Base-by-base conservation (phyloP, 2,888 invertebrate genomes). In the Hyppa rectilinea region DNA sequence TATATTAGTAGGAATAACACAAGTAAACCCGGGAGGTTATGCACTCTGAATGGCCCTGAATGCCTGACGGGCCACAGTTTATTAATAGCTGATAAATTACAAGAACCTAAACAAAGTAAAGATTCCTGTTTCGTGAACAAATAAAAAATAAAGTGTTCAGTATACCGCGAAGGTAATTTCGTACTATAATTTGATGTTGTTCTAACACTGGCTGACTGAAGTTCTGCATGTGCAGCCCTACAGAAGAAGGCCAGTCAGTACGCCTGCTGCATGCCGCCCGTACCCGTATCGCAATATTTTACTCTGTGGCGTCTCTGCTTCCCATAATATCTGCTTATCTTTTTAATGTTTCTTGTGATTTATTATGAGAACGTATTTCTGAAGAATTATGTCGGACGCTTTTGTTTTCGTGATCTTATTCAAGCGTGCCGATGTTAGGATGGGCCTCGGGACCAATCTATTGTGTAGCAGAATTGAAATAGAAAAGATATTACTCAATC, bases 301-400 rank as follows among this genome's bases (percentile, higher is more conserved):
- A 61, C 53, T 43, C 50, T 31, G 67, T 29, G 68, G 52, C 55
- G 49, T 38, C 26, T 45, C 31, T 29, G 26, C n/a, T 26, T 43
- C 40, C 34, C 12, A 43, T 71, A 55, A 43, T 50, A 40, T 73
- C 63, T 71, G 40, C 64, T 75, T 66, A 69, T 68, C 61, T 72
- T 53, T 72, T 61, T 47, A 83, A 71, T 80, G 73, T 80, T 66
- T 45, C 14, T 17, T 55, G 64, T 78, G 61, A 75, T 72, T 80
- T 75, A 77, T 80, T 59, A 36, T 40, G 26, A 20, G 40, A 62
- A 67, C 59, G 26, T 72, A 50, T 67, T 65, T 55, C 62, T 26
- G 52, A 69, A 53, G 56, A 67, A 61, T 75, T 49, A 67, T 67
- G 56, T 71, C 7, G 3, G 17, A 61, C 29, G 38, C 20, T 38